Percentiles rank a stretch among this genome's conserved stretches.
phyloP scores from a whole-genome alignment of 2,888 invertebrate species.

The Zygothrica quintamaculata region DNA sequence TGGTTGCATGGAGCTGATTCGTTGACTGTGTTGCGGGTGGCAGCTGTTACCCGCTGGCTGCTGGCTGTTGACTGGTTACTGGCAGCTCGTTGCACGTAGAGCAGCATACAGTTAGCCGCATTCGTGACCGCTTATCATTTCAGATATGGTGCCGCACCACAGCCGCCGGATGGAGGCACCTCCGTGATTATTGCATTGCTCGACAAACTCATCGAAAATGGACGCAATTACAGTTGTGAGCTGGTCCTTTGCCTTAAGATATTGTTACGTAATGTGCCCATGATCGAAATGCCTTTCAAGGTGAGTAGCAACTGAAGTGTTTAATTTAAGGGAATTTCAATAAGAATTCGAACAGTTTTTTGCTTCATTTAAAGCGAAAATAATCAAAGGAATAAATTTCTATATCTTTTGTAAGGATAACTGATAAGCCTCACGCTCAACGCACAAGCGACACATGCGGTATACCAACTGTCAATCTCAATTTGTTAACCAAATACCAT shows the following conservation, averaged over 20 bases:
- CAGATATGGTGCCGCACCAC: constrained; percentile 88
- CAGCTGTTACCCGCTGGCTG: constrained; percentile 3
- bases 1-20: constrained; percentile 6
- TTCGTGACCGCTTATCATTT: constrained; percentile 56
- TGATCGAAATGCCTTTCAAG: constrained; percentile 86
- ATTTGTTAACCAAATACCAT: constrained; percentile 5
- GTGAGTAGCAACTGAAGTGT: constrained; percentile 75
- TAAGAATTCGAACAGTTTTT: neutral
- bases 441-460: constrained; percentile 2
- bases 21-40: too few species aligned
- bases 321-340: too few species aligned
- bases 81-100: constrained; percentile 50
- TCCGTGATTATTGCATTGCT: constrained; percentile 88
- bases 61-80: constrained; percentile 18
- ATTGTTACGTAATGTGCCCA: constrained; percentile 88
- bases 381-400: too few species aligned
- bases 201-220: constrained; percentile 87
- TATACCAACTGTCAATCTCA: constrained; percentile 1
- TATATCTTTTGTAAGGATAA: too few species aligned
- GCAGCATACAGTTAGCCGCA: constrained; percentile 53
- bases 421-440: neutral
- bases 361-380: neutral
- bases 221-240: constrained; percentile 89
- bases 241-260: constrained; percentile 89
- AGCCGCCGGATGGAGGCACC: constrained; percentile 86